Evolutionary conservation across 1,140 invertebrate species (phyloP).

Genomic region (Homarus americanus): DNA sequence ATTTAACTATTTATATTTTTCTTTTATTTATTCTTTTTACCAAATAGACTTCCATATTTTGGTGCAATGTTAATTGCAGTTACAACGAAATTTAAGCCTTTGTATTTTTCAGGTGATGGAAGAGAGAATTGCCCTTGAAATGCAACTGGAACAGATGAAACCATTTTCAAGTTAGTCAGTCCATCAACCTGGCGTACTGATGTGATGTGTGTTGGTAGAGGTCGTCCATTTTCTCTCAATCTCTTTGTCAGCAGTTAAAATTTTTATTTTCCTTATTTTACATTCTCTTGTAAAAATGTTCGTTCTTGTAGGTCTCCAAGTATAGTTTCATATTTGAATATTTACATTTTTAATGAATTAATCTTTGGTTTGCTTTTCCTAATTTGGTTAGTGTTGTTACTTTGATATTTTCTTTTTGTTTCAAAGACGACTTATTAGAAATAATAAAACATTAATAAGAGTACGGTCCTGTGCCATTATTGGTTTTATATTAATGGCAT

Average conservation of each 20-base stretch:
- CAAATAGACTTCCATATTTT: too few relatives aligned
- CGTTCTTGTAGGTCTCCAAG: background rate
- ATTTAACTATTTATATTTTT: too few relatives aligned
- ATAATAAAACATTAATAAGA: too few relatives aligned
- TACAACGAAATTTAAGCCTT: background rate
- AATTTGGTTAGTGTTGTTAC: background rate
- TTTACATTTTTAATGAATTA: background rate
- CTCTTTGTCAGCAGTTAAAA: background rate
- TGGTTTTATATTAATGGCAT: background rate
- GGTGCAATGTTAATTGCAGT: background rate
- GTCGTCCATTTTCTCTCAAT: conserved; percentile 4
- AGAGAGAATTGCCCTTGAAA: conserved; percentile 88
- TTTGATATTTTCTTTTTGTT: background rate
- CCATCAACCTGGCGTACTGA: conserved; percentile 74
- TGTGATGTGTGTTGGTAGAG: background rate
- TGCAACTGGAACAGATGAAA: conserved; percentile 81
- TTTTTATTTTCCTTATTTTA: background rate
- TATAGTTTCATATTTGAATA: background rate
- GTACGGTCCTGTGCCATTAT: too few relatives aligned
- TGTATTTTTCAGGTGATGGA: conserved; percentile 78
- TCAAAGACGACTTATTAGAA: too few relatives aligned
- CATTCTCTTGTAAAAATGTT: background rate
- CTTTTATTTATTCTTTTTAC: too few relatives aligned
- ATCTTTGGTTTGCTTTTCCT: background rate
- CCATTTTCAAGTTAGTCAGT: conserved; percentile 76